Conservation (phyloP, 1,140 invertebrate genomes). For the Drosophila bocki region DNA sequence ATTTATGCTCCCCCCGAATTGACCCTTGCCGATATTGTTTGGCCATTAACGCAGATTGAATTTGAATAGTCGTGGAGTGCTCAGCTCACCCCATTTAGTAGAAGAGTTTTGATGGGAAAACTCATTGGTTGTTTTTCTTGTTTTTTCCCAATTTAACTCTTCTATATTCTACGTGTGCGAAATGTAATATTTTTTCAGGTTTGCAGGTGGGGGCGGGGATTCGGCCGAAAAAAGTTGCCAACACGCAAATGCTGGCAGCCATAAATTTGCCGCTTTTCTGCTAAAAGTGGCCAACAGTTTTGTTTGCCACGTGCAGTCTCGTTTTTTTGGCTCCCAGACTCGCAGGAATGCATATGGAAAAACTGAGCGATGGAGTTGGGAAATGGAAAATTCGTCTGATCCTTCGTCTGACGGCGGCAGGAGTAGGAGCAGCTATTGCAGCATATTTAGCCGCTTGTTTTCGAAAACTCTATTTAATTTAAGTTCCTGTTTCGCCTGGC, state of each 20-base stretch:
- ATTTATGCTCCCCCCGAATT: conserved; percentile 37
- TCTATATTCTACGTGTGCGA: conserved; percentile 61
- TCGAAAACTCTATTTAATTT: conserved; percentile 80
- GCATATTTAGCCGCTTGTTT: conserved; percentile 78
- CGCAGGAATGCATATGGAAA: conserved; percentile 46
- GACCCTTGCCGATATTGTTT: conserved; percentile 19
- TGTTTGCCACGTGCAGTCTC: conserved; percentile 71
- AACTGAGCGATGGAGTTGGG: conserved; percentile 30
- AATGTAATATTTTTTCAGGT: conserved; percentile 43
- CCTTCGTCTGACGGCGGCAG: conserved; percentile 10
- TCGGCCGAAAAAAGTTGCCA: conserved; percentile 49
- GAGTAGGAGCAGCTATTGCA: conserved; percentile 38
- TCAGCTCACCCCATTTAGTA: conserved; percentile 62
- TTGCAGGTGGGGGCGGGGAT: not conserved
- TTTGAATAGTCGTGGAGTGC: conserved; percentile 30
- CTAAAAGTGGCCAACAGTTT: conserved; percentile 76
- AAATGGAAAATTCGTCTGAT: conserved; percentile 18
- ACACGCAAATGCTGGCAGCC: conserved; percentile 72
- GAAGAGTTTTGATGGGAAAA: conserved; percentile 45
- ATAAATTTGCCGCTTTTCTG: conserved; percentile 74
- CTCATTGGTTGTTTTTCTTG: conserved; percentile 24
- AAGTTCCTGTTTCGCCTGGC: conserved; percentile 31
- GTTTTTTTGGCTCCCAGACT: conserved; percentile 40
- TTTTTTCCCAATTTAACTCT: conserved; percentile 51
- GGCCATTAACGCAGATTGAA: conserved; percentile 49